Base-by-base conservation (phyloP, 2,797 vertebrate genomes). In the Synanceia verrucosa region DNA sequence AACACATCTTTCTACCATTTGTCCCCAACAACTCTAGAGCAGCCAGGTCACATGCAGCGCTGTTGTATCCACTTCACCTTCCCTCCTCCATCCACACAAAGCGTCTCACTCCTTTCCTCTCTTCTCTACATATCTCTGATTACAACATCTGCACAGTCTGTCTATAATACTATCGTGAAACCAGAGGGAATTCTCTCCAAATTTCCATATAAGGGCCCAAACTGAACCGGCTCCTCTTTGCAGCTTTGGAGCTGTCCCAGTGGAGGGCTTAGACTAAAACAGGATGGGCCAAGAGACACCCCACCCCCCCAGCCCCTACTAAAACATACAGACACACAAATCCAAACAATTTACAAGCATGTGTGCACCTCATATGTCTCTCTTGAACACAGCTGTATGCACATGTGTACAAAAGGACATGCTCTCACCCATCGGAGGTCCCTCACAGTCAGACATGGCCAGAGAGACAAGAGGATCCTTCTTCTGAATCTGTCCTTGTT, bases 371-470 rank as follows among this genome's bases (percentile, higher is more conserved):
- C 33, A 50, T 60, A 44, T n/a, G n/a, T 70, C 65, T 67, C 39
- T 31, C 21, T 63, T 57, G 16, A 67, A 52, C 57, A 63, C 41
- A 46, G 7, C 51, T 44, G 43, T 37, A 58, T 39, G 37, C 29
- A 70, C n/a, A 29, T 51, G 36, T 39, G 11, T 28, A 55, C 43
- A 50, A 19, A 36, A 57, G 39, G 26, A 47, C 36, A 14, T 34
- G n/a, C 29, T 36, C 33, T 97, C 93, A 99, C 97, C 97, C 76
- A 94, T 93, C 26, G 93, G 93, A 81, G 94, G 95, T 89, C 96
- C 97, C 92, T 98, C 97, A 84, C 95, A 96, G 95, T 99, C 97
- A 65, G 97, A 98, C 97, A 99, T 98, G 86, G 91, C 92, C 90
- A 21, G 12, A 87, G 56, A 78, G 24, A 51, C 44, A 51, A 28